Base-by-base conservation (phyloP, 2,888 invertebrate species). In the Xanthorhoe designata region DNA sequence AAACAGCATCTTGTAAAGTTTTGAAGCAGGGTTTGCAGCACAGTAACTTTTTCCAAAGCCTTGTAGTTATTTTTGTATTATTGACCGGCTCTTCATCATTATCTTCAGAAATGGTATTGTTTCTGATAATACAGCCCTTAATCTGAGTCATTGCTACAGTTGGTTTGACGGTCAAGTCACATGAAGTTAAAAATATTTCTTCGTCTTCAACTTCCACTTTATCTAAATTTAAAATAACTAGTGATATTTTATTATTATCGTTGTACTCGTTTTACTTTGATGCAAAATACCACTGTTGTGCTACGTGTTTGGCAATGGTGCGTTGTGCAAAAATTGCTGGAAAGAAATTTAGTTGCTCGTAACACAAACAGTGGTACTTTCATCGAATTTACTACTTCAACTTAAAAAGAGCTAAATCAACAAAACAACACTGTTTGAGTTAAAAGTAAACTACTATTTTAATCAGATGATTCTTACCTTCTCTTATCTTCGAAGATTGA, bases 271-370 rank as follows among this genome's bases (percentile, higher is more conserved):
- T 54, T 2, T 15, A 45, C 53, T 66, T 52, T 62, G 64, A 79
- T 76, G 82, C 75, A 84, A 86, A 88, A 85, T 85, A 87, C 85
- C 87, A 88, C 87, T 89, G 85, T 88, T 83, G 68, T 59, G 59
- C 57, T 62, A 59, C 59, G 38, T 42, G 42, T 38, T 51, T 52
- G 38, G 13, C 38, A 81, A 82, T 80, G 81, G 81, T 88, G 85
- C 85, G 84, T 86, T 87, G 82, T 79, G 77, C 71, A 80, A 80
- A 78, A 71, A 69, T 64, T 75, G 66, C 76, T 78, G 75, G 57
- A 79, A 80, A 69, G 66, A 68, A 79, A 73, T 71, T 62, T 62
- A 32, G 24, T 6, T 19, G 29, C 38, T 55, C 58, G 68, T 74
- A 80, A 76, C 77, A 80, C 81, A 86, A 87, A 85, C 86, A 87